phyloP scores from a whole-genome alignment of 2,888 invertebrate genomes.

The Ennomos erosarius region DNA sequence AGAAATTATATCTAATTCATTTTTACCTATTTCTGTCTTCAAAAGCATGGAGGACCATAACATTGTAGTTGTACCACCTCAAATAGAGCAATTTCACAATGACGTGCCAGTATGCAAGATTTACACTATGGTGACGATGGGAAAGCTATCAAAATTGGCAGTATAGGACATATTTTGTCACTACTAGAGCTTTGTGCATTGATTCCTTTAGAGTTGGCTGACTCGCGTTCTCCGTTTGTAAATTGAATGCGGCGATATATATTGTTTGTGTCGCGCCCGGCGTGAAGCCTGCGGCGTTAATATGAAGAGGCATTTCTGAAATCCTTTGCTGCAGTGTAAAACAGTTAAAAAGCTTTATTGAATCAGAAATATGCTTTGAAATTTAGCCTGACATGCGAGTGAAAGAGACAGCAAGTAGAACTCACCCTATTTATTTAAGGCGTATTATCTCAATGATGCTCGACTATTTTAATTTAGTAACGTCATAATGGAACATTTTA shows the following conservation, averaged over 20 bases:
- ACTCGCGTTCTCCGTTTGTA: conserved; percentile 6
- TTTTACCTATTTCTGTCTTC: no score
- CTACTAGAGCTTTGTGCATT: conserved; percentile 3
- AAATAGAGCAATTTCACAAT: no score
- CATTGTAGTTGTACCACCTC: no score
- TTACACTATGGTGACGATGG: not conserved
- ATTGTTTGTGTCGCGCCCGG: conserved; percentile 43
- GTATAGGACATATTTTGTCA: not conserved
- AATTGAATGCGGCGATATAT: conserved; percentile 34
- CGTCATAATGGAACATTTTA: no score
- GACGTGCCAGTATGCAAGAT: no score
- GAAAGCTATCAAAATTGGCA: not conserved
- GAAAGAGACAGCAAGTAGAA: no score
- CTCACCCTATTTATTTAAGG: no score
- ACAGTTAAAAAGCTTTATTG: not conserved
- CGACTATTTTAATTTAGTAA: no score
- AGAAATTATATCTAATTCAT: no score
- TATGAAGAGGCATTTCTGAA: conserved; percentile 13
- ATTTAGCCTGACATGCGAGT: not conserved
- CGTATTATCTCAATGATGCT: no score
- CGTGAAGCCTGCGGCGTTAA: conserved; percentile 21
- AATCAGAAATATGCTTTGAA: no score
- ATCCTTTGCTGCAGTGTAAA: conserved; percentile 14
- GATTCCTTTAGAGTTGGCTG: not conserved
- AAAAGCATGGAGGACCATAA: no score